Evolutionary conservation across 1,140 invertebrate species (phyloP).

Genomic region (Ostrea denselamellosa): DNA sequence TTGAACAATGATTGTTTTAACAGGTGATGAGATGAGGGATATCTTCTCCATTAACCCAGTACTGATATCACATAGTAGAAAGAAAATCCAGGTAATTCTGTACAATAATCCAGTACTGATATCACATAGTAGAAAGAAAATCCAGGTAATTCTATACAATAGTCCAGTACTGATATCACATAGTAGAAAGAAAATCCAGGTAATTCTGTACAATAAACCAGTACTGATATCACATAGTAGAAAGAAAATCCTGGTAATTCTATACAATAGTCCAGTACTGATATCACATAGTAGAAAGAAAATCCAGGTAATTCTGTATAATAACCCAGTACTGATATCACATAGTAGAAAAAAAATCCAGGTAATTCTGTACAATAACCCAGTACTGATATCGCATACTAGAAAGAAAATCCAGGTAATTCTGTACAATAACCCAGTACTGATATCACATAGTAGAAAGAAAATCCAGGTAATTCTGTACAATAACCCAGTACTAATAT

Average conservation of each 20-base stretch:
- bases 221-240: constrained; percentile 85
- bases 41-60: constrained; percentile 86
- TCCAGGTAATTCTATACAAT: constrained; percentile 74
- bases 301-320: constrained; percentile 71
- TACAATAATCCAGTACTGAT: constrained; percentile 88
- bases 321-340: constrained; percentile 88
- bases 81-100: constrained; percentile 48
- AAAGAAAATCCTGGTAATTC: constrained; percentile 49
- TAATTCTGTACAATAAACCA: constrained; percentile 84
- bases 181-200: constrained; percentile 60
- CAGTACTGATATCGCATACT: constrained; percentile 86
- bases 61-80: constrained; percentile 83
- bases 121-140: constrained; percentile 79
- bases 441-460: constrained; percentile 83
- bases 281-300: constrained; percentile 82
- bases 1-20: background rate
- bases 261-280: constrained; percentile 86
- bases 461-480: constrained; percentile 49
- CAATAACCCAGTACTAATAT: too few relatives aligned
- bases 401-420: constrained; percentile 56
- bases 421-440: constrained; percentile 85
- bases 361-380: too few relatives aligned
- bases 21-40: constrained; percentile 83
- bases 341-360: constrained; percentile 66
- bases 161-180: constrained; percentile 88